Evolutionary conservation across 1,140 invertebrate species (phyloP), one percentile per base, ranked within the genome.

Genomic region (Drosophila guanche): DNA sequence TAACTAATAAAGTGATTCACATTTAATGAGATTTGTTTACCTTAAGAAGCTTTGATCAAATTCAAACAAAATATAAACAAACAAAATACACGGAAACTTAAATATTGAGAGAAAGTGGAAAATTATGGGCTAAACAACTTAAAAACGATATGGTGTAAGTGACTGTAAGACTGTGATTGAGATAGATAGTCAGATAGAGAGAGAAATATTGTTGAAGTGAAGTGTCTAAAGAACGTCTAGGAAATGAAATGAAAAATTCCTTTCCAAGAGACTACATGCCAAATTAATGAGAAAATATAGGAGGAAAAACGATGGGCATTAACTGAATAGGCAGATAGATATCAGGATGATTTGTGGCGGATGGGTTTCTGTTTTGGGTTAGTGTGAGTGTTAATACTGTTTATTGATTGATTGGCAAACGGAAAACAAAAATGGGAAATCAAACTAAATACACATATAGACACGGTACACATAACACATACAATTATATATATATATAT

Each of bases 371-470:
- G 59, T 76, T 56, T 46, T 62, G 47, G 61, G 65, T 89, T 85
- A 80, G 77, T 79, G 78, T 84, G 73, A 63, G 57, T 89, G 85
- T 79, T 83, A 84, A 89, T 79, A 89, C 45, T 84, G 60, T 75
- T 89, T 79, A 79, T 78, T 60, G 62, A 58, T 59, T 53, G 65
- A 66, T 51, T 51, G 70, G 66, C 47, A 62, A 55, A 54, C 48
- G 27, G 56, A 57, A 69, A 83, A 80, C 55, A 60, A 46, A 81
- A 89, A 73, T 60, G 46, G 65, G 70, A 79, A 72, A 89, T 71
- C 76, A 61, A 84, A 90, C 89, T 61, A 76, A 90, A 90, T 90
- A 90, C 90, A 90, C 89, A 90, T 85, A 89, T 90, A 90, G 89
- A 90, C 89, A 68, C 65, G 65, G 86, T 85, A 90, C 90, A 90